Base-by-base conservation (phyloP, 2,888 invertebrate species). In the Hyles lineata region DNA sequence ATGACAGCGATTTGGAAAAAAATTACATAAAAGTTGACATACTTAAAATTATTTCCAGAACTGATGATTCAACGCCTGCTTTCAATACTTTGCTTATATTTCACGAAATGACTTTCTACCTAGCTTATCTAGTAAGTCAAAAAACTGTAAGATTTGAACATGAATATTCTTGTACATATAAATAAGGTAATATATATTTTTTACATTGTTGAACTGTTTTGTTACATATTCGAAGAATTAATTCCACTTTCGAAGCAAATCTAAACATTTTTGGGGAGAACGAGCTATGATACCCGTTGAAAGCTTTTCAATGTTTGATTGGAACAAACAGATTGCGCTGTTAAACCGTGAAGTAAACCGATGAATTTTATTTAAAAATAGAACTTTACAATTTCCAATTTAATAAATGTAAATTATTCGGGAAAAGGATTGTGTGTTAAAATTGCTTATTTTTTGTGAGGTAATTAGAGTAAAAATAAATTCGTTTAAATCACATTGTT, bases 231-330 rank as follows among this genome's bases (percentile, higher is more conserved):
- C 32, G 17, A 61, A 59, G 61, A 29, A 61, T 61, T 61, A 29
- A 61, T 19, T 61, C 15, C 61, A n/a, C 19, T 62, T 62, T 62
- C 19, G 35, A 8, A 62, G 19, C 62, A 35, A 61, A 71, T 25
- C 23, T 9, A 19, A 23, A 60, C 8, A 8, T 62, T 62, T 52
- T 60, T 19, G 67, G 43, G 35, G 67, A 43, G 21, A 15, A 43
- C 43, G 58, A 59, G 59, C 21, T 71, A 83, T 55, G 55, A 55
- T 55, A 55, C 82, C 82, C 83, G 79, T 78, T 90, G 85, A 90
- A 89, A 90, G 90, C 89, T 82, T 90, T 90, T 82, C 87, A 84
- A 80, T 90, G 90, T 90, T 86, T 84, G 80, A 83, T 82, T 84
- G 80, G 79, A 85, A 83, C 78, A 82, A 81, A 80, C 75, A 76